These are phyloP conservation scores for Manis crassicaudata DNA, from an alignment of 2,797 vertebrate species.

Conservation along the genomic window DNA sequence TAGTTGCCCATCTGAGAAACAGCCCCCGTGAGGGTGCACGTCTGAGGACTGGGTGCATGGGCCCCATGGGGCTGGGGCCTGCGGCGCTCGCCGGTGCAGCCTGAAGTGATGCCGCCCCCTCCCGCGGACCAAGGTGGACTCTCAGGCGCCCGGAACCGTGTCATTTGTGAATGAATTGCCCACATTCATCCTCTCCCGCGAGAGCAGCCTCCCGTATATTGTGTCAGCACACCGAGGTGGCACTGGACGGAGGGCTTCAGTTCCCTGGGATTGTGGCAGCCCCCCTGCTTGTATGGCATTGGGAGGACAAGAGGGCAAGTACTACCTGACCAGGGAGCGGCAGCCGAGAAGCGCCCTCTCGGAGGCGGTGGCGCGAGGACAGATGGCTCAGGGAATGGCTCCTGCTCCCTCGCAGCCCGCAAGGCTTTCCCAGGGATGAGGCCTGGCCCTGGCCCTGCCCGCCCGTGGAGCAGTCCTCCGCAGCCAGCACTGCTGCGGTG, in stretches of 20 bases:
- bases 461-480: not conserved
- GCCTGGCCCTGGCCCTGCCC: not conserved
- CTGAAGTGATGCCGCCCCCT: accelerated
- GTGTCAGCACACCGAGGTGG: not conserved
- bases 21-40: accelerated
- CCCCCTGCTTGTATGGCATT: not conserved
- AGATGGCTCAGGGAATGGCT: not conserved
- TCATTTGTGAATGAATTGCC: accelerated
- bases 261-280: accelerated
- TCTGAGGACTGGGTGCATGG: accelerated
- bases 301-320: accelerated
- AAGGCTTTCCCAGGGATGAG: not conserved
- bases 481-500: not conserved
- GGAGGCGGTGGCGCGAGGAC: not conserved
- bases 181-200: not conserved
- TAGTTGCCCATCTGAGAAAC: not conserved
- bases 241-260: accelerated
- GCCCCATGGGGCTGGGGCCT: not conserved
- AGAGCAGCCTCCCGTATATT: not conserved
- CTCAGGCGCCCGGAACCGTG: not conserved
- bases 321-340: accelerated
- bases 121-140: accelerated
- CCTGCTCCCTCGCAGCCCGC: not conserved
- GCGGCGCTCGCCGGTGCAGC: accelerated
- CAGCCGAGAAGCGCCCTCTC: not conserved